Evolutionary conservation across 2,797 vertebrate genomes (phyloP).

Genomic region (Telmatherina bonti): DNA sequence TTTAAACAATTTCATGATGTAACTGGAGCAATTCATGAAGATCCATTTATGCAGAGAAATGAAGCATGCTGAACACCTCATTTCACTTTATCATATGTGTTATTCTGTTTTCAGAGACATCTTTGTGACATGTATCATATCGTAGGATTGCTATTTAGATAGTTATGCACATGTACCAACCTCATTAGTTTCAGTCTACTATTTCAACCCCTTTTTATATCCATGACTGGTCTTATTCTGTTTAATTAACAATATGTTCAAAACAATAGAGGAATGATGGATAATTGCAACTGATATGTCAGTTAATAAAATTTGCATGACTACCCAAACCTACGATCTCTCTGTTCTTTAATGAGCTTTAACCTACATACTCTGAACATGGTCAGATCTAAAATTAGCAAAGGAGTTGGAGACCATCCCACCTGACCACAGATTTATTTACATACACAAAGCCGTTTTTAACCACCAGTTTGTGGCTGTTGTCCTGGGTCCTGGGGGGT

Average conservation of each 20-base stretch:
- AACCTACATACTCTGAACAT: no score
- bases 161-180: constrained; percentile 8
- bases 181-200: constrained; percentile 14
- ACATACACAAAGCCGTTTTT: no score
- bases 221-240: constrained; percentile 16
- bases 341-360: background rate
- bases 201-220: constrained; percentile 18
- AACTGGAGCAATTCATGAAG: constrained; percentile 1
- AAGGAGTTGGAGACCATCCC: background rate
- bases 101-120: constrained; percentile 28
- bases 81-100: background rate
- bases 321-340: background rate
- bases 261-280: background rate
- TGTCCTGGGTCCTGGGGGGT: no score
- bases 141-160: constrained; percentile 43
- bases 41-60: constrained; percentile 3
- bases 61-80: background rate
- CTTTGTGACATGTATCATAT: constrained; percentile 50
- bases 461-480: no score
- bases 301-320: background rate
- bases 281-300: constrained; percentile 6
- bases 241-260: background rate
- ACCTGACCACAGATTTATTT: no score
- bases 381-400: no score
- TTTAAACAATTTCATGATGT: constrained; percentile 5